These are phyloP conservation scores for Pterostichus madidus DNA, from an alignment of 2,888 invertebrate species.

Conservation along the genomic window DNA sequence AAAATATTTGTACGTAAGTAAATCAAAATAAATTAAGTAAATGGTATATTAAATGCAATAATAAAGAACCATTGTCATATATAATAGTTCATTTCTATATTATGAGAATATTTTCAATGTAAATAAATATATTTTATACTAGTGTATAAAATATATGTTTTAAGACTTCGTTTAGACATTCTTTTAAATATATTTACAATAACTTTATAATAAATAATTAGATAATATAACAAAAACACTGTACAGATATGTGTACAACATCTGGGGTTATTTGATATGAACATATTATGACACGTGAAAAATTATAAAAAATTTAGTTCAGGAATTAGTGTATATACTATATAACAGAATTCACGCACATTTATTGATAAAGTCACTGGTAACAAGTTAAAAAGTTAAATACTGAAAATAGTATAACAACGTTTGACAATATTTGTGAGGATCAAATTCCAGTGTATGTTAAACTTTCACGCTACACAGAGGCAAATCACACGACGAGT, in stretches of 20 bases:
- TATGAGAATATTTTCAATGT: conserved; percentile 53
- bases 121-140: conserved; percentile 58
- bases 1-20: conserved; percentile 52
- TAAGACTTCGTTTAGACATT: conserved; percentile 50
- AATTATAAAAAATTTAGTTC: conserved; percentile 60
- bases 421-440: conserved; percentile 47
- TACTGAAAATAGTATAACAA: conserved; percentile 54
- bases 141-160: conserved; percentile 47
- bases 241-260: conserved; percentile 67
- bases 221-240: conserved; percentile 61
- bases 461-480: conserved; percentile 37
- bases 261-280: conserved; percentile 65
- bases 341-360: conserved; percentile 64
- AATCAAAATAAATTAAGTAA: conserved; percentile 39
- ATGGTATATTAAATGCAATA: not conserved
- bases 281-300: conserved; percentile 60
- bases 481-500: conserved; percentile 15
- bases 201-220: conserved; percentile 60
- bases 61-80: conserved; percentile 59
- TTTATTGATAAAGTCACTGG: conserved; percentile 62
- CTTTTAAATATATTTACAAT: conserved; percentile 53
- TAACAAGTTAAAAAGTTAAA: conserved; percentile 53
- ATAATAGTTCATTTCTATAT: conserved; percentile 36
- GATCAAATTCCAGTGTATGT: conserved; percentile 44
- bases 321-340: conserved; percentile 58